These are phyloP conservation scores for Athalia cordata DNA, from an alignment of 2,888 invertebrate genomes.

Conservation along the genomic window DNA sequence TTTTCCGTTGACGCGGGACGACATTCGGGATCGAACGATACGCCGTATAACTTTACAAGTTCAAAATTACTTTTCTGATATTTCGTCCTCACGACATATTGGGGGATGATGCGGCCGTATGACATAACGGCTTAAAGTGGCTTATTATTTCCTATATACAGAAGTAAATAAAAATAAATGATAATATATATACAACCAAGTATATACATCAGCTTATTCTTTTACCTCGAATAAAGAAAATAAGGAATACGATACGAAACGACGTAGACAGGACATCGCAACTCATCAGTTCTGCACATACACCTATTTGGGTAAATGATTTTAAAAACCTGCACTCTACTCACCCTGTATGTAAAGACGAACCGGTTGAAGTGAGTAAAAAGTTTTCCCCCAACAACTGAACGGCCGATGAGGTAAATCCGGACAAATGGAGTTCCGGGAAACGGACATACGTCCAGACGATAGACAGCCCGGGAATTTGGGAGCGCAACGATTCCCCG, in stretches of 20 bases:
- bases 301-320: no score
- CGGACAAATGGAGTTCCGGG: conserved; percentile 42
- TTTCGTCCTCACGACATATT: conserved; percentile 23
- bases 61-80: conserved; percentile 40
- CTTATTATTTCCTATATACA: no score
- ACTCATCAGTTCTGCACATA: no score
- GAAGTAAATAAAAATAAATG: no score
- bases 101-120: no score
- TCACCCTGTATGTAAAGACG: neutral
- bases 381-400: conserved; percentile 33
- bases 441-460: conserved; percentile 31
- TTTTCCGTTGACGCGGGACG: conserved; percentile 29
- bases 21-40: conserved; percentile 37
- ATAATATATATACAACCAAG: no score
- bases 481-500: conserved; percentile 15
- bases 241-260: no score
- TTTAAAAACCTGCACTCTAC: neutral
- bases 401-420: conserved; percentile 38
- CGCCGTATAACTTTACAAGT: conserved; percentile 36
- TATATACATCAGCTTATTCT: no score
- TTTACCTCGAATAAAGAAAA: no score
- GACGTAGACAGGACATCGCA: no score
- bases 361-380: conserved; percentile 28
- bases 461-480: neutral
- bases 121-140: no score